Conservation (phyloP, 2,797 vertebrate species). For the Sciurus carolinensis region DNA sequence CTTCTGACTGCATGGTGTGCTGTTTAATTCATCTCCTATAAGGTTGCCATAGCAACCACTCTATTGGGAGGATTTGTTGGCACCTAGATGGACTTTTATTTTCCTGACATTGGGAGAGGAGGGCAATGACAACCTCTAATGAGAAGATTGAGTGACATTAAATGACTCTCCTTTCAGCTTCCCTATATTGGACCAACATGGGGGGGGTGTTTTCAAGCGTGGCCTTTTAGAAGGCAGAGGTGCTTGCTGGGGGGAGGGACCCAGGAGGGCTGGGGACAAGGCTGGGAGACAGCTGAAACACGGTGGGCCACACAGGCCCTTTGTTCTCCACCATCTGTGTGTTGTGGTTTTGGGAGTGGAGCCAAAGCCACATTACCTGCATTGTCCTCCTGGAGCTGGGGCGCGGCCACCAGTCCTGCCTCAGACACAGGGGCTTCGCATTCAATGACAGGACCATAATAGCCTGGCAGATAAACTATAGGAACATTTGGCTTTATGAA, state of each 20-base stretch:
- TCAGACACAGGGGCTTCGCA: not conserved
- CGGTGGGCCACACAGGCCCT: slow-evolving; percentile 49
- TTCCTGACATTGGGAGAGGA: slow-evolving; percentile 71
- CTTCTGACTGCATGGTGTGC: slow-evolving; percentile 58
- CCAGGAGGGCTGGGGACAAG: slow-evolving; percentile 26
- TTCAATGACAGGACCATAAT: slow-evolving; percentile 16
- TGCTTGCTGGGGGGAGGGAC: not conserved
- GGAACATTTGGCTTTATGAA: slow-evolving; percentile 82
- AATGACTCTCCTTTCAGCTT: slow-evolving; percentile 27
- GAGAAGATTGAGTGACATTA: slow-evolving; percentile 35
- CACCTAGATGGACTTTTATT: slow-evolving; percentile 78
- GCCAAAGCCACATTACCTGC: slow-evolving; percentile 81
- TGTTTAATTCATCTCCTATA: slow-evolving; percentile 50
- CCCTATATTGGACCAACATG: slow-evolving; percentile 38
- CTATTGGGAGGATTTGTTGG: slow-evolving; percentile 73
- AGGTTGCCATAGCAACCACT: slow-evolving; percentile 80
- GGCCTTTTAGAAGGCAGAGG: slow-evolving; percentile 48
- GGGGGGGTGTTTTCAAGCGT: not conserved
- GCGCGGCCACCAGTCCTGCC: slow-evolving; percentile 19
- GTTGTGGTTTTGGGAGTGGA: slow-evolving; percentile 50
- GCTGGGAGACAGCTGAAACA: slow-evolving; percentile 76
- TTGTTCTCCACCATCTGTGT: slow-evolving; percentile 56
- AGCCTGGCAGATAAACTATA: slow-evolving; percentile 62
- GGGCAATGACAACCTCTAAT: slow-evolving; percentile 46
- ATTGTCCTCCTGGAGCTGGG: slow-evolving; percentile 46